Evolutionary conservation across 2,888 invertebrate genomes (phyloP), one percentile per base, ranked within the genome.

Genomic region (Volucella inanis): DNA sequence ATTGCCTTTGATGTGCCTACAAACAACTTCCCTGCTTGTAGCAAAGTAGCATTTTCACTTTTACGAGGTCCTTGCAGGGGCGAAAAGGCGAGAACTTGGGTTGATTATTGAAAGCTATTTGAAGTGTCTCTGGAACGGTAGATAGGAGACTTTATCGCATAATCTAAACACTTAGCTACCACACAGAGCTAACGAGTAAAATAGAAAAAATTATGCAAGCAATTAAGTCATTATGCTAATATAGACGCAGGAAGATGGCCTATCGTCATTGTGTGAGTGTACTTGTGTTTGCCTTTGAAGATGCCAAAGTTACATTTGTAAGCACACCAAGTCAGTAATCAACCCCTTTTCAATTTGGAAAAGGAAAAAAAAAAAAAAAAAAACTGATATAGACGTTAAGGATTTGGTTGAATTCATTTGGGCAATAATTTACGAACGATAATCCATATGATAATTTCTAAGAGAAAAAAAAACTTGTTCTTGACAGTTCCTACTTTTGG

Each of bases 1-100:
- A 85, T 85, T 85, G 85, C 85, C 81, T 85, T 85, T 85, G 85
- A 85, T 85, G 85, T 85, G 81, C 81, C 85, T 84, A 84, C 80
- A 71, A 83, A 74, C 78, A 47, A 84, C 59, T 74, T 57, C 59
- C 59, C 71, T 76, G 71, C 50, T 65, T 79, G 71, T 61, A 67
- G 57, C 41, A 77, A 80, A 85, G 76, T 81, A 72, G 81, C 81
- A 81, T 81, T 81, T 81, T 67, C 76, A 76, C 76, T 67, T 85
- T 80, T 72, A 76, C 76, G 76, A 81, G 85, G 81, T 70, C 85
- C 70, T 80, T 71, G 64, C 59, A 70, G 38, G 70, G 65, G 80
- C 80, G 70, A 71, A 81, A 85, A 81, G 81, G 76, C 81, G 75
- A 72, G 64, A 81, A 76, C 85, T 68, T 72, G 68, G 80, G 76